Percentiles rank a stretch among this genome's conserved stretches.
phyloP scores from a whole-genome alignment of 2,113 vertebrate genomes.

The Salvelinus alpinus region DNA sequence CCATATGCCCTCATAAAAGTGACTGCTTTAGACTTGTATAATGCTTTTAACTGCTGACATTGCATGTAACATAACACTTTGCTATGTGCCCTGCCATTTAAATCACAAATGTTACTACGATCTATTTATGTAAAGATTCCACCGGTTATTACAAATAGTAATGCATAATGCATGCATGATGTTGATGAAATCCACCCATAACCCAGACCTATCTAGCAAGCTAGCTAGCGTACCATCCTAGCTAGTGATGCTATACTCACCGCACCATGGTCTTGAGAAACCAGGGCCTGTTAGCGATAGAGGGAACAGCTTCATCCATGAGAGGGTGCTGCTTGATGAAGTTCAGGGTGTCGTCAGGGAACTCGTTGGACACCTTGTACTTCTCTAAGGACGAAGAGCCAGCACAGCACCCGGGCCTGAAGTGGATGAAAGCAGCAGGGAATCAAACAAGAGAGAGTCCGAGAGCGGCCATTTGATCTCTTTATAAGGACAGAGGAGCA shows the following conservation, averaged over 20 bases:
- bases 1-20: constrained; percentile 18
- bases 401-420: constrained; percentile 92
- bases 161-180: no score
- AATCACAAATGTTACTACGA: constrained; percentile 22
- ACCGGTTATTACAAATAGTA: not conserved
- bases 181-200: no score
- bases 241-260: constrained; percentile 68
- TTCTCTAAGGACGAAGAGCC: constrained; percentile 83
- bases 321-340: constrained; percentile 98
- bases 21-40: constrained; percentile 40
- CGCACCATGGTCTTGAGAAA: constrained; percentile 99
- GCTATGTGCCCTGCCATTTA: constrained; percentile 35
- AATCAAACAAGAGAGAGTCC: not conserved
- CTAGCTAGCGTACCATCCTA: not conserved
- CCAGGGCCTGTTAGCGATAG: constrained; percentile 92
- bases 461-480: constrained; percentile 51
- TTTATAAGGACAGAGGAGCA: constrained; percentile 43
- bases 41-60: constrained; percentile 34
- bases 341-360: constrained; percentile 96
- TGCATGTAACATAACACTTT: constrained; percentile 15
- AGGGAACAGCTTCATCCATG: constrained; percentile 96
- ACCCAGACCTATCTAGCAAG: no score
- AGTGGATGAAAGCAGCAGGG: not conserved
- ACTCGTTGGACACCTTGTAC: constrained; percentile 91
- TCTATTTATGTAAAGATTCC: constrained; percentile 34